Evolutionary conservation across 2,113 vertebrate genomes (phyloP).

Genomic region (Dicentrarchus labrax): DNA sequence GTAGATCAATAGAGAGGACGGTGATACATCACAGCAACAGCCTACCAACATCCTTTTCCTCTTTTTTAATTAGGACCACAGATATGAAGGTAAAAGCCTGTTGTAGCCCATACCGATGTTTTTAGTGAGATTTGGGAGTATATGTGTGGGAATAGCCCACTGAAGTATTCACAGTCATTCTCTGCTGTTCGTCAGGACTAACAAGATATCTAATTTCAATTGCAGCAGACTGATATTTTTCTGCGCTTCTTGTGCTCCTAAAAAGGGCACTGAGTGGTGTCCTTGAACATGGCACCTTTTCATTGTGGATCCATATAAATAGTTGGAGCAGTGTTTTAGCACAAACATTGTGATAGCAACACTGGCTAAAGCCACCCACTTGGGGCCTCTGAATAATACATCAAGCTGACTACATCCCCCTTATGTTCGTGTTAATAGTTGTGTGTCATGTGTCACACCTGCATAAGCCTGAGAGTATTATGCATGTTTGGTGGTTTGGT

Average conservation of each 20-base stretch:
- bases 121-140: slow-evolving; percentile 6
- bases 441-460: slow-evolving; percentile 33
- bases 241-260: not conserved
- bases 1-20: slow-evolving; percentile 64
- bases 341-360: slow-evolving; percentile 62
- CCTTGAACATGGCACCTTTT: slow-evolving; percentile 42
- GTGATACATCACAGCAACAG: slow-evolving; percentile 62
- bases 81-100: slow-evolving; percentile 46
- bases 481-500: slow-evolving; percentile 28
- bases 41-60: slow-evolving; percentile 30
- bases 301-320: slow-evolving; percentile 44
- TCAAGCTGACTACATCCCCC: slow-evolving; percentile 61
- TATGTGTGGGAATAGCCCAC: not conserved
- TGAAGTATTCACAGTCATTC: not conserved
- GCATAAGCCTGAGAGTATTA: slow-evolving; percentile 21
- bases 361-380: slow-evolving; percentile 64
- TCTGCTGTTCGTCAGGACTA: slow-evolving; percentile 1
- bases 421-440: slow-evolving; percentile 62
- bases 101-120: not conserved
- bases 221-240: slow-evolving; percentile 5
- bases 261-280: slow-evolving; percentile 19
- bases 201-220: slow-evolving; percentile 7
- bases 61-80: slow-evolving; percentile 60
- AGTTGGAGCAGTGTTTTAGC: slow-evolving; percentile 50
- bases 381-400: slow-evolving; percentile 79